Base-by-base conservation (phyloP, 2,113 vertebrate species). In the Syngnathoides biaculeatus region DNA sequence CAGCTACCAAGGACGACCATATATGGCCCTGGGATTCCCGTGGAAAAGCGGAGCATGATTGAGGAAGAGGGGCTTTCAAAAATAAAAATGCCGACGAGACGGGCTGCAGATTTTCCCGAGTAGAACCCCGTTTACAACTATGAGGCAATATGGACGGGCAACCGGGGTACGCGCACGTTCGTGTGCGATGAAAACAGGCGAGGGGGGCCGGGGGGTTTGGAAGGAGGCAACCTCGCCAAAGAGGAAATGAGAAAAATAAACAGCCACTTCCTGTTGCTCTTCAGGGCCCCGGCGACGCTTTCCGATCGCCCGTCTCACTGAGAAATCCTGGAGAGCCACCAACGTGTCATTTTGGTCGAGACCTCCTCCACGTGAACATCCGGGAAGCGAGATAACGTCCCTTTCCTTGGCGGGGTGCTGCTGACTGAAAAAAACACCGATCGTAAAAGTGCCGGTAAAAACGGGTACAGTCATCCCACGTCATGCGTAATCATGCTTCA, bases 21-120 rank as follows among this genome's bases (percentile, higher is more conserved):
- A 97, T 94, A 97, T 91, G 95, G 94, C 74, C 86, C 83, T 94
- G 93, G 94, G 95, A 96, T 95, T 95, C 94, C 94, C 94, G 92
- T 90, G 87, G 92, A 93, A 94, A 92, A 67, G 79, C 78, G 84
- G 86, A 76, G 64, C 72, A 73, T 80, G 75, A 85, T 70, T 67
- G 81, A 79, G 77, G 74, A 72, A 79, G 79, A 67, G 47, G 45
- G 77, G 66, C 62, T 2, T 24, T 65, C 15, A 42, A 56, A 27
- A 14, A 24, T 24, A 64, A 66, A 68, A 73, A 80, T 66, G 68
- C 88, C 52, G 78, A 70, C 79, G 70, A 87, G 15, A 26, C 9
- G 50, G 50, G 12, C 11, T 1, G 11, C 22, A 2, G 22, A 55
- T 55, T 12, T 55, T 55, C 24, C 22, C 4, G 22, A 30, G 26